Percentiles rank a stretch among this genome's conserved stretches.
phyloP scores from a whole-genome alignment of 2,888 invertebrate genomes.

The Drosophila tanythrix region DNA sequence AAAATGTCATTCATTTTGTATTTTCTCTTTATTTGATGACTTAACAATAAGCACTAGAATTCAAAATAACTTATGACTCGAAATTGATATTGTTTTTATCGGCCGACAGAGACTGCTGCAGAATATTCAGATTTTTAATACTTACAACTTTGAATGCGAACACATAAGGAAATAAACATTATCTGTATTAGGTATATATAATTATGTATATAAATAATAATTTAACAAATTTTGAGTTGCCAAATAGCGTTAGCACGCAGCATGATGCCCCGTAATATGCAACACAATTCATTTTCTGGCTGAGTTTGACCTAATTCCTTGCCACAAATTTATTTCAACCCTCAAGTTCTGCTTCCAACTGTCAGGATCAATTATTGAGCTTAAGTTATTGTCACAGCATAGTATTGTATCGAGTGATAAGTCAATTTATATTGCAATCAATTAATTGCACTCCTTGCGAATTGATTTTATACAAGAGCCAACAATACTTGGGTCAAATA shows the following conservation, averaged over 20 bases:
- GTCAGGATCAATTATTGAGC: constrained; percentile 11
- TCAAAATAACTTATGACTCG: background rate
- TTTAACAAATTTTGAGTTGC: too few relatives aligned
- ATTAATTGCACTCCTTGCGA: constrained; percentile 21
- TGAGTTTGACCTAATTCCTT: constrained; percentile 37
- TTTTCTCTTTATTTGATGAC: background rate
- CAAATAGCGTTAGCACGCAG: too few relatives aligned
- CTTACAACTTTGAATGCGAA: background rate
- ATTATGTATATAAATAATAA: background rate
- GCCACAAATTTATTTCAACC: constrained; percentile 9
- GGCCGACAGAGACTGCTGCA: background rate
- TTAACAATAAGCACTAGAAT: background rate
- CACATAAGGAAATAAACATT: background rate
- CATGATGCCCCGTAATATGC: background rate
- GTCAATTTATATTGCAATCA: constrained; percentile 5
- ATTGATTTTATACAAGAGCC: constrained; percentile 21
- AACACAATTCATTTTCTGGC: constrained; percentile 6
- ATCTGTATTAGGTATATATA: background rate
- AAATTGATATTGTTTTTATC: background rate
- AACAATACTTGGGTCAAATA: constrained; percentile 5
- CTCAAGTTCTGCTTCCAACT: constrained; percentile 16
- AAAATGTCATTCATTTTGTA: background rate
- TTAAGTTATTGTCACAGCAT: background rate
- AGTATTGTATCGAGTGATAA: constrained; percentile 5
- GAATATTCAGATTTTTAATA: background rate